phyloP scores from a whole-genome alignment of 2,797 vertebrate species.

The Nannoperca australis region DNA sequence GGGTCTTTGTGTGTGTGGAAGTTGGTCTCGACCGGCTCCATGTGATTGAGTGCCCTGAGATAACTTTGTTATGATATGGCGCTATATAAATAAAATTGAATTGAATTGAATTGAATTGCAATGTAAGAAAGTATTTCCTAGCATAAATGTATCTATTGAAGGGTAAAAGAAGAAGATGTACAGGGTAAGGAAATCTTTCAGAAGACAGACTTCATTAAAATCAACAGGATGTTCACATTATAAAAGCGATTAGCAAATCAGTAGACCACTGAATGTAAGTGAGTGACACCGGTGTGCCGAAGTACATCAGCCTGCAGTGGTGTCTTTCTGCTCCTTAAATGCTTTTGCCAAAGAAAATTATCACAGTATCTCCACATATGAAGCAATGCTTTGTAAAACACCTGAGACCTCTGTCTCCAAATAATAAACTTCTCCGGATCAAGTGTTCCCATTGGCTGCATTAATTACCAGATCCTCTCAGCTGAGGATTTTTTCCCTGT shows the following conservation, averaged over 20 bases:
- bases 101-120: too few species aligned
- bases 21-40: too few species aligned
- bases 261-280: constrained; percentile 3
- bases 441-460: constrained; percentile 35
- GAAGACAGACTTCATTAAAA: not conserved
- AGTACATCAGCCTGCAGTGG: constrained; percentile 3
- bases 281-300: constrained; percentile 7
- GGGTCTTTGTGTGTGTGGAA: too few species aligned
- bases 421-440: constrained; percentile 18
- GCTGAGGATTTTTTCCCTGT: constrained; percentile 40
- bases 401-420: constrained; percentile 3
- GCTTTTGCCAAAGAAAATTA: not conserved
- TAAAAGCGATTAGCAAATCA: constrained; percentile 14
- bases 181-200: not conserved
- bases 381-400: constrained; percentile 16
- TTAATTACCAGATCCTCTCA: constrained; percentile 60
- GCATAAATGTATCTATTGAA: not conserved
- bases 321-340: not conserved
- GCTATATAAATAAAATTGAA: too few species aligned
- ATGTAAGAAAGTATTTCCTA: not conserved
- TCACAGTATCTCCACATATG: not conserved
- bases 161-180: not conserved
- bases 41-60: too few species aligned
- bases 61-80: too few species aligned
- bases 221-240: constrained; percentile 9